These are phyloP conservation scores for Ceyx erithaca DNA, from an alignment of 2,797 vertebrate species.

Conservation along the genomic window DNA sequence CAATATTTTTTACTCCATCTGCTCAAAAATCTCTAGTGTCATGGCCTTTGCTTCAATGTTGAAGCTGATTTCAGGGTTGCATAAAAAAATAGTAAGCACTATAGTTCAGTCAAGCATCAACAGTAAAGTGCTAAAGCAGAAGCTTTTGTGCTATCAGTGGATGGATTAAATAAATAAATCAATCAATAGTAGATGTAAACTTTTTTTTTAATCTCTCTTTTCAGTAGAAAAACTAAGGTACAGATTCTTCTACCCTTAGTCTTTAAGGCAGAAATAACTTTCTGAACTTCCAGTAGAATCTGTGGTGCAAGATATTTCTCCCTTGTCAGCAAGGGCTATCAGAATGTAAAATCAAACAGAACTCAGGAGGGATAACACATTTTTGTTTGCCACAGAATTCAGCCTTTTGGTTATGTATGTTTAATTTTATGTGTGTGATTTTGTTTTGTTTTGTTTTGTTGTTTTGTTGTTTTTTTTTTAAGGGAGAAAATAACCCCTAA, in stretches of 20 bases:
- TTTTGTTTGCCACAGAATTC: not conserved
- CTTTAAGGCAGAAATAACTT: not conserved
- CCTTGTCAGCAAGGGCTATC: not conserved
- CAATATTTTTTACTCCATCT: slow-evolving; percentile 49
- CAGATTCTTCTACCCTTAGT: not conserved
- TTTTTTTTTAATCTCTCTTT: slow-evolving; percentile 10
- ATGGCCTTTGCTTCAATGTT: slow-evolving; percentile 40
- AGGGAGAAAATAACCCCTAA: not conserved
- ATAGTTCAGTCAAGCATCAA: slow-evolving; percentile 49
- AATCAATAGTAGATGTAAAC: slow-evolving; percentile 53
- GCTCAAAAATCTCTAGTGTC: slow-evolving; percentile 47
- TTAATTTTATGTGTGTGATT: not conserved
- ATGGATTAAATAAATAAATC: slow-evolving; percentile 60
- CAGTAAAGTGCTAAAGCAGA: slow-evolving; percentile 61
- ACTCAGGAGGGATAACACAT: not conserved
- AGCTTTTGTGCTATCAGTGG: slow-evolving; percentile 23
- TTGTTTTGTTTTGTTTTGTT: too few relatives aligned
- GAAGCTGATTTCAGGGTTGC: slow-evolving; percentile 55
- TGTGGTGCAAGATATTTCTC: not conserved
- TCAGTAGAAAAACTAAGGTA: slow-evolving; percentile 2
- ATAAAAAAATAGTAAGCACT: slow-evolving; percentile 40
- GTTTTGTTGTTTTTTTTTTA: not conserved
- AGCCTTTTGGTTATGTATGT: not conserved
- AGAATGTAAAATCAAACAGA: not conserved
- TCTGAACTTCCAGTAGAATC: not conserved